Evolutionary conservation across 2,797 vertebrate species (phyloP), one percentile per base, ranked within the genome.

Genomic region (Monodelphis domestica): DNA sequence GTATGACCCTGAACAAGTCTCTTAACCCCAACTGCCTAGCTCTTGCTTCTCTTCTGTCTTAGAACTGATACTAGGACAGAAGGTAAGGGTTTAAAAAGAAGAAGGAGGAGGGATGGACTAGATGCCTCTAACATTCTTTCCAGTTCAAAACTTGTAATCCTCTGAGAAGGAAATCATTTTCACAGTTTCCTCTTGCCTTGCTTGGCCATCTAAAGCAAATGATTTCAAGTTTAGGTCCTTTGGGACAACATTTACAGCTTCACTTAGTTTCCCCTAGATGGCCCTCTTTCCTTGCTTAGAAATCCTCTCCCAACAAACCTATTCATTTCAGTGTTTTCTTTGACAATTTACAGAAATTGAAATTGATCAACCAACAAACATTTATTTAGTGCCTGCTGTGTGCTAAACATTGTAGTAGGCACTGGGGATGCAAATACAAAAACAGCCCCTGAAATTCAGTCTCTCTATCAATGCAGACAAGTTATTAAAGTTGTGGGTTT

Each of bases 401-500:
- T 84, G 9, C 21, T 28, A 33, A 70, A 29, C 63, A 78, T 70
- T 38, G 17, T 38, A 70, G 30, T 45, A 45, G 21, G 4, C 38
- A 45, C 70, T 50, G 70, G 70, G 70, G 21, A 45, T 50, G 50
- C 70, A 84, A 45, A 84, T 84, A 50, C 15, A 38, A 50, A 84
- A 84, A 78, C 21, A 84, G 70, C 45, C 21, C 53, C 70, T 50
- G 38, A 38, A 10, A 84, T 97, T 96, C 92, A 93, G 87, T 97
- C 91, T 93, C 88, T 93, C n/a, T 95, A 93, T 93, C 96, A 95
- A 93, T 45, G 94, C 12, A 38, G 96, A 92, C 88, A 88, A 93
- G 50, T 55, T 95, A 96, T 96, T 96, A 97, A 95, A 51, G 45
- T 21, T 88, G 94, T n/a, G 94, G 96, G 97, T 51, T 91, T 93